Evolutionary conservation across 2,888 invertebrate genomes (phyloP).

Genomic region (Troilus luridus): DNA sequence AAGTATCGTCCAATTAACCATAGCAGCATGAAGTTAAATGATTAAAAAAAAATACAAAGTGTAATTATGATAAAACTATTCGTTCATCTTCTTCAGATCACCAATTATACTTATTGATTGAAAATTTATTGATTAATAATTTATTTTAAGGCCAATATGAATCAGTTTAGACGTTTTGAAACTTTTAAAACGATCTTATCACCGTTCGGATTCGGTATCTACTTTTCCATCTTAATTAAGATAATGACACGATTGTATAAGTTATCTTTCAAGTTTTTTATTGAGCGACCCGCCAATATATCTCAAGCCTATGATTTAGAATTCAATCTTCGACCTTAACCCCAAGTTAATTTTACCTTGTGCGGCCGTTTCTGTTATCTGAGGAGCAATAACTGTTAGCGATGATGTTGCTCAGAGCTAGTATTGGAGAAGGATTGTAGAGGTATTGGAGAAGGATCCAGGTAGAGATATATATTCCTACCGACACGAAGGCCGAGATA

Average conservation of each 20-base stretch:
- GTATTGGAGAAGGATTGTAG: not conserved
- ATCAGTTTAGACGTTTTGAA: not conserved
- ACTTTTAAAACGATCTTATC: not conserved
- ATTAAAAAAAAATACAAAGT: too few species aligned
- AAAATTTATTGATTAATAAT: not conserved
- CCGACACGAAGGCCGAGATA: not conserved
- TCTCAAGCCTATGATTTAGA: slow-evolving; percentile 41
- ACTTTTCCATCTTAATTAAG: slow-evolving; percentile 21
- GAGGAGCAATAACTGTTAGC: not conserved
- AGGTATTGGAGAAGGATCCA: not conserved
- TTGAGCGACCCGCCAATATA: not conserved
- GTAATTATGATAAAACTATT: too few species aligned
- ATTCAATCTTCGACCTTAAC: slow-evolving; percentile 36
- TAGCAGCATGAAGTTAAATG: too few species aligned
- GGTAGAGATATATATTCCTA: not conserved
- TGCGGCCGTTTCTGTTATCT: slow-evolving; percentile 38
- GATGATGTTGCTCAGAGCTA: slow-evolving; percentile 18
- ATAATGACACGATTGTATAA: slow-evolving; percentile 46
- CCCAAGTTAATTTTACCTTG: slow-evolving; percentile 18
- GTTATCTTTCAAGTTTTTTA: slow-evolving; percentile 34
- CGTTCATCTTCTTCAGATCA: too few species aligned
- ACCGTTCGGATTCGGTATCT: not conserved
- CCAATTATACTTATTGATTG: not conserved
- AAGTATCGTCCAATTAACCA: too few species aligned
- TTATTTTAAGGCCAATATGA: not conserved